Evolutionary conservation across 2,888 invertebrate genomes (phyloP).

Genomic region (Rosalia funebris): DNA sequence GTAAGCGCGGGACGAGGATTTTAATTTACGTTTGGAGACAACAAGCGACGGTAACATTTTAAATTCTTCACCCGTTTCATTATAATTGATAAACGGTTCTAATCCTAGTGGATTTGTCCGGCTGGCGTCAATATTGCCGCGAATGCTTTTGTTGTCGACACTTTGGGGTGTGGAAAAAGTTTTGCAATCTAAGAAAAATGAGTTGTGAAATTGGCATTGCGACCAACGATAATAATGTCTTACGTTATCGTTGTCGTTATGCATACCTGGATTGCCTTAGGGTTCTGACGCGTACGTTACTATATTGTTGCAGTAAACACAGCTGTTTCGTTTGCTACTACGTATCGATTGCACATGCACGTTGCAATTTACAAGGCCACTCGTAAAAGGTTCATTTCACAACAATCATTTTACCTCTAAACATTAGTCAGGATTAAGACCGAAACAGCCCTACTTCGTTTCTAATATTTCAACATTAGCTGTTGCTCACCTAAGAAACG

Average conservation of each 20-base stretch:
- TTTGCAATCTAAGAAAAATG: conserved; percentile 28
- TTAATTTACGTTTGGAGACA: too few species aligned
- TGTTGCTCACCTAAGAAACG: conserved; percentile 20
- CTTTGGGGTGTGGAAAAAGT: conserved; percentile 28
- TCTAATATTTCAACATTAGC: conserved; percentile 27
- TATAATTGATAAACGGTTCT: too few species aligned
- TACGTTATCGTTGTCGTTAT: conserved; percentile 33
- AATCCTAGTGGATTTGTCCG: too few species aligned
- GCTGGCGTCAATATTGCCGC: background rate
- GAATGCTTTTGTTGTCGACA: conserved; percentile 7
- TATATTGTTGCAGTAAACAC: conserved; percentile 49
- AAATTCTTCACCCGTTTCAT: too few species aligned
- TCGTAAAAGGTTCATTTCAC: conserved; percentile 53
- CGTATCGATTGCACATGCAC: conserved; percentile 55
- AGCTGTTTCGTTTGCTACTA: conserved; percentile 55
- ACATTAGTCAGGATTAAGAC: conserved; percentile 15
- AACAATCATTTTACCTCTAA: conserved; percentile 41
- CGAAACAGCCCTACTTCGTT: conserved; percentile 22
- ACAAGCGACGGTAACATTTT: too few species aligned
- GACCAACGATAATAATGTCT: too few species aligned
- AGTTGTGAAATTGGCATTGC: conserved; percentile 30
- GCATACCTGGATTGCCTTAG: conserved; percentile 44
- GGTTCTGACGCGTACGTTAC: conserved; percentile 46
- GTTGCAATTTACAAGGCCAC: conserved; percentile 53
- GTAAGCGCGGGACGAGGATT: background rate